Evolutionary conservation across 1,140 invertebrate genomes (phyloP).

Genomic region (Hyposmocoma kahamanoa): DNA sequence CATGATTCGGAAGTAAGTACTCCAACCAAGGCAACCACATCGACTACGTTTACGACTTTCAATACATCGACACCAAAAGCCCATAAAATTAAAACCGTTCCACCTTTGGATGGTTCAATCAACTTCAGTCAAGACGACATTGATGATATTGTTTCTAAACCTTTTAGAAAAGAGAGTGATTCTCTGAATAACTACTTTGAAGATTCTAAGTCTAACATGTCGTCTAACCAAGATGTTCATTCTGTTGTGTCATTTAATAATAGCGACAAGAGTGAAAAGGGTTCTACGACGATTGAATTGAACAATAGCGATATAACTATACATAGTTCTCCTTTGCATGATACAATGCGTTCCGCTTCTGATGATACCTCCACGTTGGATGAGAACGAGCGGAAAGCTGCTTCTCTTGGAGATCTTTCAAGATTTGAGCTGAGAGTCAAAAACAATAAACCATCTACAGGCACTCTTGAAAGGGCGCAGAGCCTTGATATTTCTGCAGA

Average conservation of each 20-base stretch:
- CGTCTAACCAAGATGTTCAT: conserved; percentile 63
- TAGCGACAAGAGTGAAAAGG: conserved; percentile 65
- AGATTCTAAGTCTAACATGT: conserved; percentile 68
- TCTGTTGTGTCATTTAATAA: conserved; percentile 65
- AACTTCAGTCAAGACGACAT: conserved; percentile 67
- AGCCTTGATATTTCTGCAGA: conserved; percentile 85
- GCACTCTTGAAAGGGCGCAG: conserved; percentile 85
- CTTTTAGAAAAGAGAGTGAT: conserved; percentile 67
- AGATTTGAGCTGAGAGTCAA: conserved; percentile 78
- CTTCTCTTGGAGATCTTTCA: conserved; percentile 86
- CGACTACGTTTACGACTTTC: conserved; percentile 20
- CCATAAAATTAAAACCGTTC: conserved; percentile 43
- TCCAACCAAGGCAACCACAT: conserved; percentile 8
- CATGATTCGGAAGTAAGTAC: conserved; percentile 36
- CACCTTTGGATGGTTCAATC: conserved; percentile 53
- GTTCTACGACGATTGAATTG: conserved; percentile 77
- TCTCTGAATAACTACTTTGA: conserved; percentile 70
- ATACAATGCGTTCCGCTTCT: conserved; percentile 53
- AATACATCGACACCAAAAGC: conserved; percentile 65
- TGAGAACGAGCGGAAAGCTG: conserved; percentile 83
- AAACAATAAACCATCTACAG: conserved; percentile 58
- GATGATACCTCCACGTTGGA: conserved; percentile 73
- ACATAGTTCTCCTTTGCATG: conserved; percentile 78
- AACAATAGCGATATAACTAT: conserved; percentile 84
- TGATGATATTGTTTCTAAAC: conserved; percentile 62